Evolutionary conservation across 1,140 invertebrate species (phyloP).

Genomic region (Megalopta genalis): DNA sequence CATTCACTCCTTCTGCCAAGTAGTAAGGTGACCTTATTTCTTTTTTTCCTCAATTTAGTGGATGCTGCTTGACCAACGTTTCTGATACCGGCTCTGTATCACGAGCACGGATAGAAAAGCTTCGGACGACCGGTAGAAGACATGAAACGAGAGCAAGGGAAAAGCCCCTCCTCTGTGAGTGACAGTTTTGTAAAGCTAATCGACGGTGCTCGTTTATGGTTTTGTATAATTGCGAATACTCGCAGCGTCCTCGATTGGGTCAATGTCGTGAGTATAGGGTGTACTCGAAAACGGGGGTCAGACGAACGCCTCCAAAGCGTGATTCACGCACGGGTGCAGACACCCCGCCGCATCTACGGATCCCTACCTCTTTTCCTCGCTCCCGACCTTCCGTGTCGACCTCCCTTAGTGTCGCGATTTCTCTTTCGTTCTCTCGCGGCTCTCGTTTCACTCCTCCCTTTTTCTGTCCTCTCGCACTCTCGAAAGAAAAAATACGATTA

Average conservation of each 20-base stretch:
- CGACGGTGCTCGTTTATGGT: constrained; percentile 14
- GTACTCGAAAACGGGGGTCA: constrained; percentile 53
- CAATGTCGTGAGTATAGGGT: constrained; percentile 58
- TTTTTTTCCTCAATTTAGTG: not conserved
- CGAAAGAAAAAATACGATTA: constrained; percentile 43
- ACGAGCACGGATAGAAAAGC: constrained; percentile 1
- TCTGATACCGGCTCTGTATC: constrained; percentile 19
- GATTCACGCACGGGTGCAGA: constrained; percentile 68
- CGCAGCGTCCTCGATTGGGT: constrained; percentile 48
- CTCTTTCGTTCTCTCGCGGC: constrained; percentile 28
- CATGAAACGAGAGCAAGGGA: constrained; percentile 24
- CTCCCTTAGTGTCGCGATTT: constrained; percentile 8
- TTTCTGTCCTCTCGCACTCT: constrained; percentile 13
- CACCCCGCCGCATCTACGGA: constrained; percentile 59
- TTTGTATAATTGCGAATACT: constrained; percentile 1
- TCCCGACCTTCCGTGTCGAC: constrained; percentile 12
- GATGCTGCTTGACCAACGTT: not conserved
- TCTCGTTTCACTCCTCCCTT: constrained; percentile 35
- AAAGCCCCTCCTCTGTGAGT: constrained; percentile 27
- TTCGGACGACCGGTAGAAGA: constrained; percentile 8
- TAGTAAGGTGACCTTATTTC: too few species aligned
- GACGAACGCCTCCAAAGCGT: constrained; percentile 63
- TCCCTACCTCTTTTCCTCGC: constrained; percentile 34
- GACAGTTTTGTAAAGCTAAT: constrained; percentile 25
- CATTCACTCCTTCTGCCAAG: constrained; percentile 40